phyloP scores from a whole-genome alignment of 2,797 vertebrate species.

The Pseudochirops cupreus region DNA sequence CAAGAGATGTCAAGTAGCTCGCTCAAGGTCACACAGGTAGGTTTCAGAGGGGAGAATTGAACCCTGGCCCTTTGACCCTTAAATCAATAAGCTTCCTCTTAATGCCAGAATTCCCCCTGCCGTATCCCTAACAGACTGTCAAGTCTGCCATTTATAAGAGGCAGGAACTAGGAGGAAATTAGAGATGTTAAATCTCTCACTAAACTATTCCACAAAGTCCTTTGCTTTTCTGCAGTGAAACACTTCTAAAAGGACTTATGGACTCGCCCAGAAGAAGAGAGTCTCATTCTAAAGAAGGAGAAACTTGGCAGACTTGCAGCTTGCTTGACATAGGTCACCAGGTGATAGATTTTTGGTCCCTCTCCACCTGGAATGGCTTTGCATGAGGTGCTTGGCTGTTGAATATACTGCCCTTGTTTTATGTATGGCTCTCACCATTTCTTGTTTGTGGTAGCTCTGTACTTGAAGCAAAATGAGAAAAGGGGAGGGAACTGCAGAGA shows the following conservation, averaged over 20 bases:
- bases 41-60: slow-evolving; percentile 3
- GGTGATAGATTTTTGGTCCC: slow-evolving; percentile 60
- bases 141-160: slow-evolving; percentile 1
- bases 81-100: slow-evolving; percentile 11
- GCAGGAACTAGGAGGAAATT: neutral
- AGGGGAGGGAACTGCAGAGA: neutral
- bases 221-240: slow-evolving; percentile 31
- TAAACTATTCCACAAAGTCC: neutral
- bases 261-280: neutral
- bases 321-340: slow-evolving; percentile 45
- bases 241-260: slow-evolving; percentile 32
- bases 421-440: slow-evolving; percentile 5
- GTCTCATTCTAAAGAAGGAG: slow-evolving; percentile 58
- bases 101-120: neutral
- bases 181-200: neutral
- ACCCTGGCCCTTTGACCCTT: neutral
- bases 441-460: slow-evolving; percentile 14
- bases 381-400: slow-evolving; percentile 5
- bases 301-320: slow-evolving; percentile 58
- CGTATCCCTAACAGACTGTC: neutral
- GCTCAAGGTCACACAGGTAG: neutral
- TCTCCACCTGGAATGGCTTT: slow-evolving; percentile 49
- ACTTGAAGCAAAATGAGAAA: slow-evolving; percentile 2
- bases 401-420: neutral
- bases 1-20: neutral